Conservation (phyloP, 2,888 invertebrate genomes). For the Ditylenchus weischeri region DNA sequence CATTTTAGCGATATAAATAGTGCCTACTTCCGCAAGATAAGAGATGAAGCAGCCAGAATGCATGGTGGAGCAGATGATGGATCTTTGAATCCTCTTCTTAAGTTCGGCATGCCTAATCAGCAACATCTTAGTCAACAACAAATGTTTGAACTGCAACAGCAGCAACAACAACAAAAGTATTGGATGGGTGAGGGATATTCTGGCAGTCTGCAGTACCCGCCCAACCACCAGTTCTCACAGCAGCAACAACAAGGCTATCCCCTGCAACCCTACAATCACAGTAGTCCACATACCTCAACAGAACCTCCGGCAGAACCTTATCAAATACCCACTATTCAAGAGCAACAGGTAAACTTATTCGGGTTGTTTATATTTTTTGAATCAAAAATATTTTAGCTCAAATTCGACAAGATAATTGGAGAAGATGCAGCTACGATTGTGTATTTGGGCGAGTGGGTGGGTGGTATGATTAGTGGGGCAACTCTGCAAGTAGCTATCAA, state of each 20-base stretch:
- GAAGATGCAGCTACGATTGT: constrained; percentile 68
- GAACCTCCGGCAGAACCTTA: constrained; percentile 45
- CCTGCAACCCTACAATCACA: constrained; percentile 17
- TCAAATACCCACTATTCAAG: constrained; percentile 47
- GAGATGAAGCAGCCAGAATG: constrained; percentile 21
- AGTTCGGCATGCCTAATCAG: background rate
- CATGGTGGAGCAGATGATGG: constrained; percentile 11
- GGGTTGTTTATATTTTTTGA: constrained; percentile 1
- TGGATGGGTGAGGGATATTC: background rate
- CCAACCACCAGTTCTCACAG: constrained; percentile 3
- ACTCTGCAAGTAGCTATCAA: constrained; percentile 35
- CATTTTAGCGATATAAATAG: constrained; percentile 40
- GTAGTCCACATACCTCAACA: constrained; percentile 38
- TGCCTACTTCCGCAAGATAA: constrained; percentile 71
- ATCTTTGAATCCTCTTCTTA: constrained; percentile 23
- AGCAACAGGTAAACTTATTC: constrained; percentile 31
- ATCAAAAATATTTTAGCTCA: constrained; percentile 34
- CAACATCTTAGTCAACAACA: constrained; percentile 16
- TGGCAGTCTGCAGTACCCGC: background rate
- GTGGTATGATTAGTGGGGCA: constrained; percentile 28
- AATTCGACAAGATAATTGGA: constrained; percentile 82
- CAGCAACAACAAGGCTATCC: constrained; percentile 12
- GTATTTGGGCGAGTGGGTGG: constrained; percentile 25
- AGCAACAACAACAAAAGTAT: constrained; percentile 13
- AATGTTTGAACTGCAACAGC: constrained; percentile 17